Evolutionary conservation across 2,888 invertebrate genomes (phyloP).

Genomic region (Microplitis deprimator): DNA sequence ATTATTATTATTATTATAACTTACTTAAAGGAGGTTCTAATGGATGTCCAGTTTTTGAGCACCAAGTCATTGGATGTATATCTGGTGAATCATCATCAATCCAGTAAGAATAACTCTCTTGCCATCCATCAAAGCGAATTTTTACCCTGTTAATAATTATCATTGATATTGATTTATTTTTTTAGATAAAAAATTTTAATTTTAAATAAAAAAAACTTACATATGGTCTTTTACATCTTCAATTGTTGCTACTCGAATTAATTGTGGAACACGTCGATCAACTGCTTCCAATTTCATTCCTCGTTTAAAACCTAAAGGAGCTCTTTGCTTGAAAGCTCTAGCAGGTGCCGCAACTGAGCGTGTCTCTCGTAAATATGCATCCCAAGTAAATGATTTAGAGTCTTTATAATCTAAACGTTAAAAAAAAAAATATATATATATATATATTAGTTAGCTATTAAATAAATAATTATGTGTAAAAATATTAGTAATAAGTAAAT

Average conservation of each 20-base stretch:
- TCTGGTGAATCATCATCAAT: conserved; percentile 92
- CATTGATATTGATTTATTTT: background rate
- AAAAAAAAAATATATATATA: conserved; percentile 56
- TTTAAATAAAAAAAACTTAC: conserved; percentile 52
- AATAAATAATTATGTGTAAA: conserved; percentile 76
- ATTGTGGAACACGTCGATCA: conserved; percentile 84
- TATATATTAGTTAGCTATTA: background rate
- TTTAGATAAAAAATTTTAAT: background rate
- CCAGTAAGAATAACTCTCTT: conserved; percentile 87
- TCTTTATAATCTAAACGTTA: conserved; percentile 78
- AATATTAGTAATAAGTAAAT: conserved; percentile 34
- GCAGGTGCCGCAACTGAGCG: conserved; percentile 84
- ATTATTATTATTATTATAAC: conserved; percentile 57
- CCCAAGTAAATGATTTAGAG: conserved; percentile 86
- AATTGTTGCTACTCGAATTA: conserved; percentile 90
- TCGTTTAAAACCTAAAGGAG: conserved; percentile 83
- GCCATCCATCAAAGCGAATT: conserved; percentile 93
- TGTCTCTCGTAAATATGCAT: conserved; percentile 83
- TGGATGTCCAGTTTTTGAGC: conserved; percentile 88
- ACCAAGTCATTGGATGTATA: conserved; percentile 94
- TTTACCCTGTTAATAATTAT: conserved; percentile 58
- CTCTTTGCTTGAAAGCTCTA: conserved; percentile 85
- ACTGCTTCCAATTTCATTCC: conserved; percentile 93
- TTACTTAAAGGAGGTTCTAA: conserved; percentile 87
- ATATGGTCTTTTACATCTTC: conserved; percentile 81